Evolutionary conservation across 2,113 vertebrate genomes (phyloP), one percentile per base, ranked within the genome.

Genomic region (Otus sunia): DNA sequence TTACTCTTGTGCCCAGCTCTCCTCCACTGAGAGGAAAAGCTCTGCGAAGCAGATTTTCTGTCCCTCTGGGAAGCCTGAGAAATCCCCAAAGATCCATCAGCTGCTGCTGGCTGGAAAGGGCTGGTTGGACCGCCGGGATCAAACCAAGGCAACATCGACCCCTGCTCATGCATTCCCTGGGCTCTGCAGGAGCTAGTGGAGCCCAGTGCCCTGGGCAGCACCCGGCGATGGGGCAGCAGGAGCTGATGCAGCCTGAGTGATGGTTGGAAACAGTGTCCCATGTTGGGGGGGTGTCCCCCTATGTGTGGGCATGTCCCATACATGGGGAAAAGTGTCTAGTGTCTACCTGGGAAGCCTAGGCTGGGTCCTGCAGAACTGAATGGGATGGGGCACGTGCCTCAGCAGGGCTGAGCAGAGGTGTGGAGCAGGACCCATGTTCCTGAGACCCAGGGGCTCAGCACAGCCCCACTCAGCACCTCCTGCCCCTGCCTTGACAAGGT

Each of bases 211-310:
- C 15, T 0, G 4, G 69, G 11, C 36, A 73, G 49, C 3, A 3
- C 13, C 32, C 0, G 0, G 30, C n/a, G 49, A 20, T 18, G 21
- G 25, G 18, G 29, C 15, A 52, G 18, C 34, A 56, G 36, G 41
- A 77, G 22, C 30, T 37, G 71, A 41, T 53, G 21, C 30, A 53
- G 30, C 53, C 69, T 37, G 17, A 62, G 25, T 1, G 1, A 11
- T 3, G 21, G 21, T 30, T 74, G 64, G 60, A 58, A 76, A 84
- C 37, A 11, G 9, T 14, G 62, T 21, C 47, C 69, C 47, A 37
- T 2, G 0, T 0, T 41, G 56, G n/a, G 9, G 23, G 0, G 10
- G 1, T 74, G 32, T 43, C 27, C 36, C 18, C 19, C 3, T 12
- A 6, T 3, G 5, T 20, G 59, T 27, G 55, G 1, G 12, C 7